Evolutionary conservation across 1,140 invertebrate genomes (phyloP).

Genomic region (Camponotus pennsylvanicus): DNA sequence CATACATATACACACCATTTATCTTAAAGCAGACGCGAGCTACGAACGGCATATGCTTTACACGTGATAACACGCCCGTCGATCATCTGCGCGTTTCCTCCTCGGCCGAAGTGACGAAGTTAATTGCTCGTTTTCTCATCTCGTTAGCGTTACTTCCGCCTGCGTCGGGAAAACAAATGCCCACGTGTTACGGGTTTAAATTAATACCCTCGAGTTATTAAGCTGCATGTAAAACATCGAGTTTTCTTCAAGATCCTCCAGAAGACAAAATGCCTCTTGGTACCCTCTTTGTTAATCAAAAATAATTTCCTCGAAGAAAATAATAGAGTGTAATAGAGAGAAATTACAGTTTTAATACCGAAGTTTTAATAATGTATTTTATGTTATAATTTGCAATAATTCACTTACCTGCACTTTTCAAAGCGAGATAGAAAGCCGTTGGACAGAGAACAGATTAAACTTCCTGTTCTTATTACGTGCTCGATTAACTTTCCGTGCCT

Average conservation of each 20-base stretch:
- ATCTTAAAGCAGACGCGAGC: neutral
- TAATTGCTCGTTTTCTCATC: slow-evolving; percentile 82
- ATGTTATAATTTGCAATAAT: slow-evolving; percentile 2
- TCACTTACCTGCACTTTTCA: slow-evolving; percentile 36
- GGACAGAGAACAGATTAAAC: slow-evolving; percentile 66
- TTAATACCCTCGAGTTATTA: slow-evolving; percentile 46
- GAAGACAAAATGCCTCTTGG: neutral
- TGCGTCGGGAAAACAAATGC: slow-evolving; percentile 44
- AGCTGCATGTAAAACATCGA: slow-evolving; percentile 21
- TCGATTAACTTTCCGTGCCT: slow-evolving; percentile 73
- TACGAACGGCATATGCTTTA: slow-evolving; percentile 68
- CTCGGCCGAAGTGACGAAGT: slow-evolving; percentile 78
- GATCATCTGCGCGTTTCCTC: slow-evolving; percentile 71
- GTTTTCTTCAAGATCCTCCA: neutral
- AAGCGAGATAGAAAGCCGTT: neutral
- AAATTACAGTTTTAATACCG: neutral
- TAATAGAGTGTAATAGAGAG: neutral
- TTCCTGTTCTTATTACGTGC: slow-evolving; percentile 75
- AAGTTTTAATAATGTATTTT: neutral
- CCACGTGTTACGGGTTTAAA: slow-evolving; percentile 55
- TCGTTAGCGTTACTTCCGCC: slow-evolving; percentile 76
- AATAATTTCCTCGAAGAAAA: neutral
- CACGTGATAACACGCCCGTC: slow-evolving; percentile 70
- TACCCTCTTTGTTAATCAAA: neutral
- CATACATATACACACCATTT: neutral